Evolutionary conservation across 2,113 vertebrate genomes (phyloP), one percentile per base, ranked within the genome.

Genomic region (Maccullochella peelii): DNA sequence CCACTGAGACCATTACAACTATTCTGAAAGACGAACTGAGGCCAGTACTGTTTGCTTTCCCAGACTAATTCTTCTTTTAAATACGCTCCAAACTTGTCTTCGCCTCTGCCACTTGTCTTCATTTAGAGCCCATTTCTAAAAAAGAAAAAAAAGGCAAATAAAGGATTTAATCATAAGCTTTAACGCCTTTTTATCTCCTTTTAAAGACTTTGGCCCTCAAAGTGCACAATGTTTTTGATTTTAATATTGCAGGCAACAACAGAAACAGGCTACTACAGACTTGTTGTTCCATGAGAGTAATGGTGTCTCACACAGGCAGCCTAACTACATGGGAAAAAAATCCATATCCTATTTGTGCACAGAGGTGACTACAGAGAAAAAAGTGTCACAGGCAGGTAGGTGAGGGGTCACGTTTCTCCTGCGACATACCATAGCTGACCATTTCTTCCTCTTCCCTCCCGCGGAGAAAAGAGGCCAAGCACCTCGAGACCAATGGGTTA

Each of bases 401-500:
- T 40, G 25, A 62, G 11, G 75, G 66, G 52, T 92, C 40, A 33
- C 25, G 58, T 80, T 81, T 66, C 80, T 61, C 27, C 5, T 11
- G 69, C 59, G 74, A 89, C 81, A 71, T 61, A 59, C 55, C 52
- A 49, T 42, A 25, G 57, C 42, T 33, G 49, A 61, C 20, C 33
- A 47, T 73, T 70, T 59, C 40, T 65, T 61, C 25, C 11, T 74
- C 11, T 7, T 6, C 27, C 63, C 72, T 58, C 74, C 63, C 12
- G 18, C 82, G 62, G 80, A 82, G 79, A 87, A 86, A 86, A 79
- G 66, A 84, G 14, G 78, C 58, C 77, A 66, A 50, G 72, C 83
- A 73, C 76, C 70, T 63, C 21, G 50, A 88, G 69, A 89, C 77
- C 80, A 20, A 1, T 44, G 61, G 84, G 71, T 91, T 85, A 91